Base-by-base conservation (phyloP, 2,113 vertebrate species). In the Camelus dromedarius region DNA sequence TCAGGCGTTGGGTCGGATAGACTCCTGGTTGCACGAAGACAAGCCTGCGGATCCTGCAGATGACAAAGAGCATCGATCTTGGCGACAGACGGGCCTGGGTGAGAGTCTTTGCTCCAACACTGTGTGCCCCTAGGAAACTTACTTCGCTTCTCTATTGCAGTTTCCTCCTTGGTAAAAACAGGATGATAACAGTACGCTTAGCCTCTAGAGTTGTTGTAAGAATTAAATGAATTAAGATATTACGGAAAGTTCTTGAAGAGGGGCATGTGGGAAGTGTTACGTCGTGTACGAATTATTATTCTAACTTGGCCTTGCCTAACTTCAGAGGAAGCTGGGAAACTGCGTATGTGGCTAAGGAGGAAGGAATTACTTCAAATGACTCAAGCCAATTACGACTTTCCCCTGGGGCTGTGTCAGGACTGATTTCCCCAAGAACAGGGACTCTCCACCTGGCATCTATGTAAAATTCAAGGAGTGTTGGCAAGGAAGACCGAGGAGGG, bases 101-200 rank as follows among this genome's bases (percentile, higher is more conserved):
- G 15, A 26, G 18, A 19, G 5, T 76, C 60, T n/a, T 75, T 13
- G 14, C 6, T 66, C 60, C 88, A 84, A 7, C 20, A 54, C 46
- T 35, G 50, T 38, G 58, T 79, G 48, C n/a, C 50, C 50, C 86
- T 32, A 6, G 90, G 28, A 79, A 86, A 85, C 46, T 24, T 30
- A 38, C n/a, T 85, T 60, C 24, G 28, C 52, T 83, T 87, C 46
- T 89, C 88, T 87, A 24, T 79, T 56, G 8, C 60, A 10, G 14
- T 66, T 76, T 89, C 46, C 69, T 94, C 62, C 56, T 86, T 22
- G 30, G 64, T 18, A 73, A 95, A 95, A 87, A 89, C 26, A 50
- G 62, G 32, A 79, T 77, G 22, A 46, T 32, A 80, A 22, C 46
- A 38, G 15, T 42, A 48, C 30, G 24, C 32, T 91, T 52, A 77